Conservation (phyloP, 2,888 invertebrate species). For the Lithodes maja region DNA sequence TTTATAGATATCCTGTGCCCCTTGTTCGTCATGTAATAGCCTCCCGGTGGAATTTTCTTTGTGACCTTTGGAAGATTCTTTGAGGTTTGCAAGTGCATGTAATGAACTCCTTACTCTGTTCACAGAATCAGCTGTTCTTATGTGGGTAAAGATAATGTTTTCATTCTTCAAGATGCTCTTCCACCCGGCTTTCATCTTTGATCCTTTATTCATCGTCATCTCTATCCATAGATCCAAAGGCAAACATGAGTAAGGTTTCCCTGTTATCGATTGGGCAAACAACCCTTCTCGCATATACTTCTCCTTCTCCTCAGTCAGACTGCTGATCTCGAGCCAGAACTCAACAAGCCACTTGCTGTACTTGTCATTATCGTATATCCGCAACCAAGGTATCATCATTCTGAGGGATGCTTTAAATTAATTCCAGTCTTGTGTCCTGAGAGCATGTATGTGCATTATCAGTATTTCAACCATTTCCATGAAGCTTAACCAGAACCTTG, state of each 20-base stretch:
- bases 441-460: slow-evolving; percentile 9
- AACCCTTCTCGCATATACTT: not conserved
- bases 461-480: slow-evolving; percentile 20
- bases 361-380: not conserved
- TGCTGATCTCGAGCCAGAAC: slow-evolving; percentile 17
- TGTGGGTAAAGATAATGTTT: not conserved
- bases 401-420: slow-evolving; percentile 12
- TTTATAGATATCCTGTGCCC: not conserved
- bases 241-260: not conserved
- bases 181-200: not conserved
- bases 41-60: not conserved
- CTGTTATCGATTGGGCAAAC: not conserved
- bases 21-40: not conserved
- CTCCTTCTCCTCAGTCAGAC: slow-evolving; percentile 15
- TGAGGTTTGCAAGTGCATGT: not conserved
- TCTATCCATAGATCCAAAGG: not conserved
- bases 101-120: not conserved
- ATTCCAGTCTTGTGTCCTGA: slow-evolving; percentile 20
- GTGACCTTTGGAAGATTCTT: not conserved
- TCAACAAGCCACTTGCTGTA: slow-evolving; percentile 21
- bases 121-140: not conserved
- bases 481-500: slow-evolving; percentile 25
- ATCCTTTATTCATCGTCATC: not conserved
- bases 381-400: slow-evolving; percentile 16
- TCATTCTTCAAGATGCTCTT: not conserved